Evolutionary conservation across 2,888 invertebrate genomes (phyloP), one percentile per base, ranked within the genome.

Genomic region (Tridacna crocea): DNA sequence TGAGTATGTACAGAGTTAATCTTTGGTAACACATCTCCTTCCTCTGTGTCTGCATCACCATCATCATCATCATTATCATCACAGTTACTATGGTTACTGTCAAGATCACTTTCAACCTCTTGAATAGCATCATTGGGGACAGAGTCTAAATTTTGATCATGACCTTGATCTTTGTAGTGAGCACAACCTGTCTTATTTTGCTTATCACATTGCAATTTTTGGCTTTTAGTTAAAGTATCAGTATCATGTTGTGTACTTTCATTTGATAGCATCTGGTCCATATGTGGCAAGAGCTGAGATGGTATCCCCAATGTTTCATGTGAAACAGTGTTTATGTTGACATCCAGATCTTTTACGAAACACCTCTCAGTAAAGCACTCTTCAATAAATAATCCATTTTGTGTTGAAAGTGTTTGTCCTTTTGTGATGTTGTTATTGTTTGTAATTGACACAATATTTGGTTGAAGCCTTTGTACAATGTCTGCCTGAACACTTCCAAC

Each of bases 1-100:
- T 89, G 89, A 51, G 89, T 89, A 12, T 86, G 87, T 27, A 87
- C 87, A 58, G 84, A 84, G 24, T 36, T 68, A 48, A 77, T 81
- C 27, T 60, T 68, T 36, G 75, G 79, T 26, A 48, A 72, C 55
- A 61, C 55, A 68, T 72, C 77, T 19, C 60, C 75, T 55, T 80
- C 83, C 24, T 82, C 77, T 22, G 80, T 72, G 46, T 76, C 83
- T 22, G 72, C 85, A 10, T 82, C 83, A 48, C 58, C 65, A 75
- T 83, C 83, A 68, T 81, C 84, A 72, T 85, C 87, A 68, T 76
- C 77, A 47, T n/a, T 46, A 65, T 76, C 75, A 79, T 61, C 77
- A 36, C 36, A 36, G 51, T 86, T 61, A 77, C 79, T 80, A 81
- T 76, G 79, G 74, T 73, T 77, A 83, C 79, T 72, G 63, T 74